A percentile compares a stretch with the other conserved stretches of the same genome.
Evolutionary conservation across 2,113 vertebrate genomes (phyloP).

Genomic region (Solea senegalensis): DNA sequence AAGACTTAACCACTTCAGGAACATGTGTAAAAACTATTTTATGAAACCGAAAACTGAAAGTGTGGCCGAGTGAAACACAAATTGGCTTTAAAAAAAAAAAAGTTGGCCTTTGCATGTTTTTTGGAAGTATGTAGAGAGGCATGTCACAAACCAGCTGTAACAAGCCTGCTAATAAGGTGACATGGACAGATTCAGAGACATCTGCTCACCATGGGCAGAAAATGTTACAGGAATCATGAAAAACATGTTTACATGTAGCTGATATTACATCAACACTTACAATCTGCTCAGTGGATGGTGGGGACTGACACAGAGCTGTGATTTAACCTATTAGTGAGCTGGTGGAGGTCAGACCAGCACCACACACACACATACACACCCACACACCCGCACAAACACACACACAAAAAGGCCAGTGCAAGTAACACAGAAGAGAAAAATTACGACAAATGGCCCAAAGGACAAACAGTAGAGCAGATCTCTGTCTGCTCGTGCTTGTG

Average conservation of each 20-base stretch:
- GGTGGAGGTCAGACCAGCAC: conserved; percentile 15
- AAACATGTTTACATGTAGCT: conserved; percentile 36
- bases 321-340: conserved; percentile 13
- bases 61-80: neutral
- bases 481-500: conserved; percentile 13
- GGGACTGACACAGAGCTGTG: conserved; percentile 23
- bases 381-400: neutral
- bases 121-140: neutral
- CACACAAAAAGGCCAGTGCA: neutral
- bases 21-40: conserved; percentile 21
- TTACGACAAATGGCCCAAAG: conserved; percentile 15
- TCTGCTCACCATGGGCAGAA: conserved; percentile 14
- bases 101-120: conserved; percentile 7
- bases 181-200: conserved; percentile 7
- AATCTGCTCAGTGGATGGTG: conserved; percentile 20
- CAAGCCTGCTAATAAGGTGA: conserved; percentile 27
- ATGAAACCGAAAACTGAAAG: neutral
- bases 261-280: conserved; percentile 21
- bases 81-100: neutral
- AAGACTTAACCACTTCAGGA: conserved; percentile 9
- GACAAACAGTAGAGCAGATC: neutral
- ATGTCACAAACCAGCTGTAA: conserved; percentile 52
- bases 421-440: neutral
- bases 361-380: neutral
- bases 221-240: conserved; percentile 30